Evolutionary conservation across 2,888 invertebrate genomes (phyloP), one percentile per base, ranked within the genome.

Genomic region (Anoncus sp.): DNA sequence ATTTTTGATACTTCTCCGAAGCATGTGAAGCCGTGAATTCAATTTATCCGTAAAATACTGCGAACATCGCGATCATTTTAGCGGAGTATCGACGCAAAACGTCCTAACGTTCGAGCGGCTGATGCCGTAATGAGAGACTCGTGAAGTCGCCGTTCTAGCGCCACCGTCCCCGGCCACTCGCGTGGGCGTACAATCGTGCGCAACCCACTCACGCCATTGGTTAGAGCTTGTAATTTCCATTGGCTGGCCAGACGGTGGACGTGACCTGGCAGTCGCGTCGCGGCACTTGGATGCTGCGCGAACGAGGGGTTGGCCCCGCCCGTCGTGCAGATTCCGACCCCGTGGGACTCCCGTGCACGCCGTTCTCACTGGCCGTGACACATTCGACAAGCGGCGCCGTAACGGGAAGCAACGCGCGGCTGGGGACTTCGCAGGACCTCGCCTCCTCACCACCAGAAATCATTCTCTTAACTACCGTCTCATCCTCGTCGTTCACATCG

Each of bases 341-440:
- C 90, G 86, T 85, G 90, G 90, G 90, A 90, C 89, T 83, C 82
- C 84, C 82, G 85, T 85, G 87, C 90, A 85, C 85, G 88, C 89
- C 87, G 89, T 86, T 87, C 87, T 87, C 85, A 86, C 88, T 85
- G 87, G 87, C 89, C 89, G 90, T 91, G 90, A 91, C 90, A 91
- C 91, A 91, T 90, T 91, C 91, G 90, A 91, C 91, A 90, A 91
- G 90, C 90, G 90, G 89, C 90, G 89, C 89, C 89, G 91, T 91
- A 91, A 91, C 91, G 90, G 89, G 90, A 90, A 90, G 88, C 90
- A 91, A 90, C 90, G 91, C 88, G 90, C 90, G 89, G 87, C 90
- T 90, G 83, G 90, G 90, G 91, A 90, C 90, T 87, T 89, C 83
- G 86, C 74, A 79, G 76, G 78, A 78, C 80, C 76, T 77, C 74